Evolutionary conservation across 2,888 invertebrate species (phyloP).

Genomic region (Salticus scenicus): DNA sequence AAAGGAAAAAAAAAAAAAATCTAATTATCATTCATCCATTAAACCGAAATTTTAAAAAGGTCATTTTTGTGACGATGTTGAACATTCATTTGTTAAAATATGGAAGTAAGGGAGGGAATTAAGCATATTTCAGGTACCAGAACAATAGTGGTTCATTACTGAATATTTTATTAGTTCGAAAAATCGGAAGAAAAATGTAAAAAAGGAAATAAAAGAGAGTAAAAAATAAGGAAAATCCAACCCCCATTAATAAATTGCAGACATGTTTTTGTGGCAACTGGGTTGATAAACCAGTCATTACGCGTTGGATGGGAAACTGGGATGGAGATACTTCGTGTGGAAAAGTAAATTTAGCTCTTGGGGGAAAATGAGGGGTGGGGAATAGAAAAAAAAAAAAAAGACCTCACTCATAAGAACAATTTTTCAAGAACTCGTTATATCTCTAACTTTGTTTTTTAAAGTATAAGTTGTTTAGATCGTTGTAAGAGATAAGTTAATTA

Average conservation of each 20-base stretch:
- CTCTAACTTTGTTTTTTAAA: background rate
- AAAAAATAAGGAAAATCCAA: too few relatives aligned
- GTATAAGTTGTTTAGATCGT: background rate
- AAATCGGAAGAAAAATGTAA: background rate
- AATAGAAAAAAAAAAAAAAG: background rate
- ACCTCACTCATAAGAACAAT: background rate
- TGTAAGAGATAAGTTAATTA: background rate
- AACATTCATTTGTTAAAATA: too few relatives aligned
- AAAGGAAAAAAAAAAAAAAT: too few relatives aligned
- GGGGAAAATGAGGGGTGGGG: background rate
- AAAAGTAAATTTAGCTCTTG: background rate
- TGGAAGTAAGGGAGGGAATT: too few relatives aligned
- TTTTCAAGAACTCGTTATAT: background rate
- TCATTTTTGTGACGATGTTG: too few relatives aligned
- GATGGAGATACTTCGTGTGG: background rate
- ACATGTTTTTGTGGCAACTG: background rate
- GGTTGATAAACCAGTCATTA: constrained; percentile 1
- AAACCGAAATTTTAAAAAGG: too few relatives aligned
- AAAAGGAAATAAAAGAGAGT: background rate
- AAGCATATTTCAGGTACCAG: too few relatives aligned
- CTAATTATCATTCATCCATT: too few relatives aligned
- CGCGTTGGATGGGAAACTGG: background rate
- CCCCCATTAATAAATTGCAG: background rate
- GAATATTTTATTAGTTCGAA: background rate
- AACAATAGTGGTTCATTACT: background rate